A percentile compares a stretch with the other conserved stretches of the same genome.
Conservation (phyloP, 2,888 invertebrate genomes). For the Ariolimax columbianus region DNA sequence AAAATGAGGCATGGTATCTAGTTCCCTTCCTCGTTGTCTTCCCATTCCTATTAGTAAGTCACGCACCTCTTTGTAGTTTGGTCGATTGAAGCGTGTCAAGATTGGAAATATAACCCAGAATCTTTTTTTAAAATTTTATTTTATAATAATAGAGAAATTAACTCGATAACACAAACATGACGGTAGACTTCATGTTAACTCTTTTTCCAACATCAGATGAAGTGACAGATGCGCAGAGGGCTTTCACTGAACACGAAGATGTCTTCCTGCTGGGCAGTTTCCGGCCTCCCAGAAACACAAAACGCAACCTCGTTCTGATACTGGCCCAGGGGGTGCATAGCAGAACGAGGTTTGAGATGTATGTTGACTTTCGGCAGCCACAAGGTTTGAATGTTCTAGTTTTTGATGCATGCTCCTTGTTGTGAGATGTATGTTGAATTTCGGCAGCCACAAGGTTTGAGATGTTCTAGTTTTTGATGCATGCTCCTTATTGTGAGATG, state of each 20-base stretch:
- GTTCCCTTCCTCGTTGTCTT: no score
- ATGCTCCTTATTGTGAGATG: slow-evolving; percentile 55
- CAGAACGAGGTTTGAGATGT: slow-evolving; percentile 60
- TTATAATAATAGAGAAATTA: no score
- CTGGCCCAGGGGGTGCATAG: slow-evolving; percentile 54
- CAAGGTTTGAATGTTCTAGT: slow-evolving; percentile 57
- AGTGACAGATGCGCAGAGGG: slow-evolving; percentile 55
- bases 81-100: no score
- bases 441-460: slow-evolving; percentile 59
- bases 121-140: no score
- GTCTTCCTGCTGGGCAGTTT: slow-evolving; percentile 65
- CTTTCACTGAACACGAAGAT: slow-evolving; percentile 62
- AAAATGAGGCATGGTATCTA: no score
- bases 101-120: no score
- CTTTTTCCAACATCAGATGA: slow-evolving; percentile 54
- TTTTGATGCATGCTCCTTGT: no score
- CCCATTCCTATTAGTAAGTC: no score
- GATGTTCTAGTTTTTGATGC: neutral
- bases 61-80: no score
- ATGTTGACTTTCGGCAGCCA: slow-evolving; percentile 58
- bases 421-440: slow-evolving; percentile 61
- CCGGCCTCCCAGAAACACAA: slow-evolving; percentile 52
- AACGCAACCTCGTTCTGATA: slow-evolving; percentile 58
- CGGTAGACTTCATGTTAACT: neutral
- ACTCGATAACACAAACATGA: no score